phyloP scores from a whole-genome alignment of 2,113 vertebrate species.

The Cygnus buccinator region DNA sequence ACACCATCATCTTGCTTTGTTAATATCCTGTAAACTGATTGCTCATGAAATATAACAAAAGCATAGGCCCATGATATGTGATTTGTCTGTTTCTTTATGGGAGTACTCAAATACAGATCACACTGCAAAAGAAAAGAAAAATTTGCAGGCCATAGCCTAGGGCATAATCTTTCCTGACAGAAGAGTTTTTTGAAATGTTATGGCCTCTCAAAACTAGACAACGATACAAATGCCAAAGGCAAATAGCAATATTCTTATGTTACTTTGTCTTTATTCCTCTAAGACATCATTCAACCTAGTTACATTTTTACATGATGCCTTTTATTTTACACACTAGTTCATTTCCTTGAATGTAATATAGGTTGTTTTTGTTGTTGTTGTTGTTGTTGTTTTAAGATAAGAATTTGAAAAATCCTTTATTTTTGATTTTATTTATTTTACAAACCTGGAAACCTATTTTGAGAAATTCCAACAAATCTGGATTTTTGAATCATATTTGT shows the following conservation, averaged over 20 bases:
- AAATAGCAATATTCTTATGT: background rate
- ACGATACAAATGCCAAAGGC: background rate
- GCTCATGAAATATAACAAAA: background rate
- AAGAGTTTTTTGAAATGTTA: background rate
- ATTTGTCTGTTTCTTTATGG: background rate
- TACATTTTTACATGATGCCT: background rate
- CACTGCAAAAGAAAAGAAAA: background rate
- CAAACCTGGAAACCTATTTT: conserved; percentile 68
- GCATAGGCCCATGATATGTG: background rate
- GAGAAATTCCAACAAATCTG: conserved; percentile 66
- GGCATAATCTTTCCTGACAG: background rate
- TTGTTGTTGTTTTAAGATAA: conserved; percentile 44
- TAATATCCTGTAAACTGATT: background rate
- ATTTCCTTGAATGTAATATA: background rate
- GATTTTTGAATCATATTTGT: conserved; percentile 70
- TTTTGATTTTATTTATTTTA: conserved; percentile 72
- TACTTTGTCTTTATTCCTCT: background rate
- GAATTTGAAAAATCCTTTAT: conserved; percentile 25
- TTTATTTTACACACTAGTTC: background rate
- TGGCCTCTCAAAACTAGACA: background rate
- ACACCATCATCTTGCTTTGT: background rate
- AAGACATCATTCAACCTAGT: background rate
- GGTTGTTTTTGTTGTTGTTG: conserved; percentile 37
- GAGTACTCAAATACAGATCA: background rate
- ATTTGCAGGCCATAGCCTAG: background rate